A percentile compares a stretch with the other conserved stretches of the same genome.
These are phyloP conservation scores for Pterobdella sp. DNA, from an alignment of 2,888 invertebrate genomes.

Conservation along the genomic window DNA sequence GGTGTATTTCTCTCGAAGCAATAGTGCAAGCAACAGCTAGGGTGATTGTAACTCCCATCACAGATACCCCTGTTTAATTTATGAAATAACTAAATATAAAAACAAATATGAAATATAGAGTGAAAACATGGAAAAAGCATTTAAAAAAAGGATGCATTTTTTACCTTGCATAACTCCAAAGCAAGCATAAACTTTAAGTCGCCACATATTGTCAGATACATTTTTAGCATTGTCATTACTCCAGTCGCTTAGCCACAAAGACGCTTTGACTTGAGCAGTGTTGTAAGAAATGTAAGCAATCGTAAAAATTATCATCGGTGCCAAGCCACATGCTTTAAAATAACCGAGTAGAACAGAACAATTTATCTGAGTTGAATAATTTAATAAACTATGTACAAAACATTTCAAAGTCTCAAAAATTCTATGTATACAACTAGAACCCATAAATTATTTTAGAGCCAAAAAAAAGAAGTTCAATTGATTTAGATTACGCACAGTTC, in stretches of 20 bases:
- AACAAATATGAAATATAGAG: no score
- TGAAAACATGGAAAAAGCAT: no score
- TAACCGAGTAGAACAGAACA: neutral
- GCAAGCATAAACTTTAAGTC: no score
- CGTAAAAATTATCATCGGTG: neutral
- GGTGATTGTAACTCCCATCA: neutral
- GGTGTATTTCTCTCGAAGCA: neutral
- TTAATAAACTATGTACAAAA: no score
- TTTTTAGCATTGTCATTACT: neutral
- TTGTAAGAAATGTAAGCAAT: neutral
- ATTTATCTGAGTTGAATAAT: no score
- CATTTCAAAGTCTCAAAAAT: no score
- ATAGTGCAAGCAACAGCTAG: neutral
- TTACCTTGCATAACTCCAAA: no score
- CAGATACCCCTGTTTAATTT: neutral
- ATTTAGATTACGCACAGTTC: no score
- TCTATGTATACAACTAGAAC: no score
- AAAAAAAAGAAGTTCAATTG: no score
- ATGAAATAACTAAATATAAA: neutral
- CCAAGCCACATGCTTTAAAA: neutral
- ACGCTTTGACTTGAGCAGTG: neutral
- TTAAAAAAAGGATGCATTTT: neutral
- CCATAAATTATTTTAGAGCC: no score
- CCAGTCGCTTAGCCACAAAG: neutral
- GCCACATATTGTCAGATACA: neutral